Base-by-base conservation (phyloP, 1,140 invertebrate species). In the Phymastichus coffea region DNA sequence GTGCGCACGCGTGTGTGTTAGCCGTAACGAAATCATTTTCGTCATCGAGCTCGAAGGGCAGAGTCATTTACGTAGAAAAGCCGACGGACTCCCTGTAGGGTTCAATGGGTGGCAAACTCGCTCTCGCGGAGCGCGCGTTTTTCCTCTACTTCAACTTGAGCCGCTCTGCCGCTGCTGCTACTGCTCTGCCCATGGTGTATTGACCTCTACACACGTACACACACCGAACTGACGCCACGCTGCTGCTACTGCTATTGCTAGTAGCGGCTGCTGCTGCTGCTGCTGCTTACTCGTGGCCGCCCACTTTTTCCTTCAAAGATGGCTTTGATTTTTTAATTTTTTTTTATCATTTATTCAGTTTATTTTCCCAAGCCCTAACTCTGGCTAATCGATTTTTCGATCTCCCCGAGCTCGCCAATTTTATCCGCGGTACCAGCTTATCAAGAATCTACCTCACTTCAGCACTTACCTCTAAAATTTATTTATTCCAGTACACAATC, bases 101-200 rank as follows among this genome's bases (percentile, higher is more conserved):
- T 38, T 59, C 57, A 38, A 52, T 46, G 49, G 20, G n/a, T n/a
- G n/a, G n/a, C n/a, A n/a, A n/a, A n/a, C n/a, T n/a, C n/a, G n/a
- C 30, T 49, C 53, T 59, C 57, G 57, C 33, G 23, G 57, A 59
- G 53, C 38, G 19, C 25, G 49, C 49, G 22, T 55, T 61, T 61
- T 54, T 55, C 51, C 51, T 48, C 51, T 55, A 46, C 49, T 59
- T 53, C 51, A 20, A 30, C 46, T 61, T 41, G 26, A 44, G 20
- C 46, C 33, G 12, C 28, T 33, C 12, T 33, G 28, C 28, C 28
- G 6, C 28, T 33, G 6, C 12, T 33, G n/a, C n/a, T n/a, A n/a
- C 38, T 53, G 57, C 57, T 17, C 48, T 44, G 51, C 51, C 43
- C 44, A 54, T 61, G 51, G 58, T 61, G 37, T 61, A 55, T 54